These are phyloP conservation scores for Epinephelus moara DNA, from an alignment of 2,113 vertebrate genomes.

Conservation along the genomic window DNA sequence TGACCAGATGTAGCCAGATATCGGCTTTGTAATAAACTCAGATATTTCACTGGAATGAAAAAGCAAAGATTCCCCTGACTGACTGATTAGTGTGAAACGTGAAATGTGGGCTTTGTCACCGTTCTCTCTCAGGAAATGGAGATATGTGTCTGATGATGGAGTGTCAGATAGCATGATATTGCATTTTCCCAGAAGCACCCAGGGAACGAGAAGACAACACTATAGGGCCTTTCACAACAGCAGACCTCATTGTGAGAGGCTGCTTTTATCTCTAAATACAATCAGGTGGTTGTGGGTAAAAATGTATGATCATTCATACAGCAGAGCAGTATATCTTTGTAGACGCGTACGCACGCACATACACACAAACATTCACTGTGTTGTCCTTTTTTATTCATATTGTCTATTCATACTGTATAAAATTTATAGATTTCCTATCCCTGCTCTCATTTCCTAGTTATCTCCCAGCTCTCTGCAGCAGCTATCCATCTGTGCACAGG, in stretches of 20 bases:
- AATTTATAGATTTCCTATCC: constrained; percentile 72
- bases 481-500: constrained; percentile 63
- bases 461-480: constrained; percentile 61
- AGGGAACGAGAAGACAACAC: constrained; percentile 61
- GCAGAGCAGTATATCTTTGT: constrained; percentile 38
- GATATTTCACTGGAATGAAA: constrained; percentile 69
- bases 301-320: constrained; percentile 67
- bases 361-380: constrained; percentile 20
- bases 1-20: constrained; percentile 33
- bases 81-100: constrained; percentile 67
- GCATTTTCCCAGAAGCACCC: constrained; percentile 71
- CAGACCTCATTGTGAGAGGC: constrained; percentile 66
- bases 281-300: constrained; percentile 64
- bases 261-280: constrained; percentile 70
- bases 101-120: constrained; percentile 70
- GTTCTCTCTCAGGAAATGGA: constrained; percentile 78
- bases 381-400: constrained; percentile 52
- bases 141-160: constrained; percentile 78
- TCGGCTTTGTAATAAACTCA: constrained; percentile 72
- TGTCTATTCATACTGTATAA: constrained; percentile 61
- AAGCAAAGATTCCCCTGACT: constrained; percentile 65
- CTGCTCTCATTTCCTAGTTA: constrained; percentile 67
- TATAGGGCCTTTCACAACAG: constrained; percentile 55
- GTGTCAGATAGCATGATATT: constrained; percentile 83
- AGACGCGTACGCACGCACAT: constrained; percentile 7